Evolutionary conservation across 2,888 invertebrate species (phyloP).

Genomic region (Drosophila leonis): DNA sequence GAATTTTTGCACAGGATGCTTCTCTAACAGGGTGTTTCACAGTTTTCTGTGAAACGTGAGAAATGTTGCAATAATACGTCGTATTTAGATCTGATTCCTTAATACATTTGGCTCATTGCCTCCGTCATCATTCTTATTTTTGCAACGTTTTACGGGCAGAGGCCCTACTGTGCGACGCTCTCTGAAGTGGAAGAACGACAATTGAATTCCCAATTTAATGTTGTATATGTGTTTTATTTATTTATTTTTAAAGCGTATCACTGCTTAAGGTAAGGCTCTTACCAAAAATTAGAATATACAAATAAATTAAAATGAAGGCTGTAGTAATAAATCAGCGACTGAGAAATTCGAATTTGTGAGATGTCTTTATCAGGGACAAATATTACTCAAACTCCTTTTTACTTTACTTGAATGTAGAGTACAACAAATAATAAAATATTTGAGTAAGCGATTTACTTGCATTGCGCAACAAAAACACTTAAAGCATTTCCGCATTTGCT

Average conservation of each 20-base stretch:
- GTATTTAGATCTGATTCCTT: too few species aligned
- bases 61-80: too few species aligned
- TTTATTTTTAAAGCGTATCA: not conserved
- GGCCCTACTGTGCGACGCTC: not conserved
- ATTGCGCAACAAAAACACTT: constrained; percentile 11
- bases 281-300: not conserved
- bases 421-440: not conserved
- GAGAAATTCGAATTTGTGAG: not conserved
- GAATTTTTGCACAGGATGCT: too few species aligned
- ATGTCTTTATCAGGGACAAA: not conserved
- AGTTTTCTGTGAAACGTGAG: too few species aligned
- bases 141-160: too few species aligned
- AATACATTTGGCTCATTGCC: too few species aligned
- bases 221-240: not conserved
- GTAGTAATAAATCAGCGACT: not conserved
- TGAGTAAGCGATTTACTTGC: not conserved
- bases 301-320: not conserved
- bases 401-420: not conserved
- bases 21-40: too few species aligned
- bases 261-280: not conserved
- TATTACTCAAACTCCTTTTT: not conserved
- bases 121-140: too few species aligned
- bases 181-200: not conserved
- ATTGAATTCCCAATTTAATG: not conserved
- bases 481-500: constrained; percentile 43